phyloP scores from a whole-genome alignment of 2,797 vertebrate species.

The Staurois parvus region DNA sequence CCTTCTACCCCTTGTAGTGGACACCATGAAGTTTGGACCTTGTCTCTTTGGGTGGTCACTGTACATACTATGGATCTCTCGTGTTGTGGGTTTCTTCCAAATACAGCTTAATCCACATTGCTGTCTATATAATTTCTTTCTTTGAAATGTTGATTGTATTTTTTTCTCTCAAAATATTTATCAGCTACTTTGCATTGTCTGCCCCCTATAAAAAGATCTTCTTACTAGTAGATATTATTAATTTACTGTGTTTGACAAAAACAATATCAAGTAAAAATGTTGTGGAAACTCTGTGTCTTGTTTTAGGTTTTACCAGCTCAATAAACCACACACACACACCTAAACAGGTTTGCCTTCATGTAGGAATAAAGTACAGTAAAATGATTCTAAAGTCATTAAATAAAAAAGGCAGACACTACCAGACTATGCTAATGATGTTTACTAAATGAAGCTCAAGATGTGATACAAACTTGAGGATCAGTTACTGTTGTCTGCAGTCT shows the following conservation, averaged over 20 bases:
- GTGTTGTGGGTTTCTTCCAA: slow-evolving; percentile 24
- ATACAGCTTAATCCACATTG: slow-evolving; percentile 1
- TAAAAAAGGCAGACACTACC: too few relatives aligned
- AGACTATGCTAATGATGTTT: too few relatives aligned
- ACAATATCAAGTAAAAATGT: slow-evolving; percentile 54
- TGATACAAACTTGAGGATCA: too few relatives aligned
- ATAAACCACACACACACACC: not conserved
- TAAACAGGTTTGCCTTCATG: not conserved
- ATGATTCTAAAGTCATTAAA: too few relatives aligned
- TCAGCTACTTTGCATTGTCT: slow-evolving; percentile 37
- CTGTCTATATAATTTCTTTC: slow-evolving; percentile 31
- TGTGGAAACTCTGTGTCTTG: slow-evolving; percentile 38
- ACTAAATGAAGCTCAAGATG: too few relatives aligned
- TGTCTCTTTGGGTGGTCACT: slow-evolving; percentile 5
- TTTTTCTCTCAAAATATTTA: slow-evolving; percentile 32
- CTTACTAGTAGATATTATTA: slow-evolving; percentile 42
- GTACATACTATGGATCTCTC: slow-evolving; percentile 1
- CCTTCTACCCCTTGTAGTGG: not conserved
- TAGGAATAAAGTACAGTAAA: not conserved
- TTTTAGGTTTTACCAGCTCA: not conserved
- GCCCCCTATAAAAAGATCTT: slow-evolving; percentile 29
- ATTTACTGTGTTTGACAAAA: slow-evolving; percentile 54
- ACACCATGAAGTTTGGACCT: not conserved
- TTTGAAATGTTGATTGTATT: slow-evolving; percentile 17
- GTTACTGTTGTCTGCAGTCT: too few relatives aligned